Percentiles rank a stretch among this genome's conserved stretches.
Evolutionary conservation across 2,888 invertebrate genomes (phyloP).

Genomic region (Marronus borbonicus): DNA sequence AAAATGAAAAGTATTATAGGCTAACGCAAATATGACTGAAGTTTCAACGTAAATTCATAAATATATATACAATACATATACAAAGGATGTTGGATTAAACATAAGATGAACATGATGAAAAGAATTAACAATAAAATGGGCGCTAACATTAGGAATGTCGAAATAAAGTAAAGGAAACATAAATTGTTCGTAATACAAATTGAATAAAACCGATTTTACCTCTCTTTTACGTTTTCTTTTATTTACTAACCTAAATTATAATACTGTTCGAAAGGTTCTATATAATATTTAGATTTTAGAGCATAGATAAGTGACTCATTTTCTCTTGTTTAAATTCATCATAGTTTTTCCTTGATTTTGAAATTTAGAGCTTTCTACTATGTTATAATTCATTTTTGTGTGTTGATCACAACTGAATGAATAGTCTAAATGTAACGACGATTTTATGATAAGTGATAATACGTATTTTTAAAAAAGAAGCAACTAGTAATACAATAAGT

Average conservation of each 20-base stretch:
- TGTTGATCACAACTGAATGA: slow-evolving; percentile 23
- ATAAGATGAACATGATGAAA: neutral
- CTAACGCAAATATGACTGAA: neutral
- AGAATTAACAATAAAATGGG: neutral
- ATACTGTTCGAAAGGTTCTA: slow-evolving; percentile 48
- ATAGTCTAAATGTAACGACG: slow-evolving; percentile 39
- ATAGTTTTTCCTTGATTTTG: neutral
- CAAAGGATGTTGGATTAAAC: slow-evolving; percentile 15
- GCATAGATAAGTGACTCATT: slow-evolving; percentile 41
- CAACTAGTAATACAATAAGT: slow-evolving; percentile 20
- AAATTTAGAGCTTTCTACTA: slow-evolving; percentile 27
- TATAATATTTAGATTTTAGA: slow-evolving; percentile 41
- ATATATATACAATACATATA: slow-evolving; percentile 40
- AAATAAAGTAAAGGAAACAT: neutral
- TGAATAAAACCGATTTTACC: neutral
- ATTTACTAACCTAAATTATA: slow-evolving; percentile 50
- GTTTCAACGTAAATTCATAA: slow-evolving; percentile 17
- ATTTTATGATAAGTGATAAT: slow-evolving; percentile 30
- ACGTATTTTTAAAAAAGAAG: slow-evolving; percentile 27
- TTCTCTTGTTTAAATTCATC: slow-evolving; percentile 17
- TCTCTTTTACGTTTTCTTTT: slow-evolving; percentile 17
- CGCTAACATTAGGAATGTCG: slow-evolving; percentile 10
- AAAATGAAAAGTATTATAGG: slow-evolving; percentile 13
- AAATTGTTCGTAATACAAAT: neutral
- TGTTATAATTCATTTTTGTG: slow-evolving; percentile 27